These are phyloP conservation scores for Cynopterus brachyotis DNA, from an alignment of 2,113 vertebrate species.

Conservation along the genomic window DNA sequence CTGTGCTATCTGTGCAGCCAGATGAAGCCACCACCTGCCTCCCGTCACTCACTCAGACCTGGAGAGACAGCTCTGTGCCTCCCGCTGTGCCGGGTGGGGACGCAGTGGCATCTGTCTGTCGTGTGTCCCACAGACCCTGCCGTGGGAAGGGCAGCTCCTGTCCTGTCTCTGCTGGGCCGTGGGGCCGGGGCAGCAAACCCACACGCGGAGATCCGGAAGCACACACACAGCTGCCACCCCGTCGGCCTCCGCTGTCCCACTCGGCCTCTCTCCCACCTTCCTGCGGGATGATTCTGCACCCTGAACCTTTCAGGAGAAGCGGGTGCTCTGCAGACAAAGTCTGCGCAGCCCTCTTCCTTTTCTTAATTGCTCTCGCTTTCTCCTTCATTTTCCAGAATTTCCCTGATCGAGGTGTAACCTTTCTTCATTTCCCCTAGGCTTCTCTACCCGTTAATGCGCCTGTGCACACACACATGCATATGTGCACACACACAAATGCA, in stretches of 20 bases:
- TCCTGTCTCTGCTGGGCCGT: fast-evolving
- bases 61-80: background rate
- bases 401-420: background rate
- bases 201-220: background rate
- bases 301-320: background rate
- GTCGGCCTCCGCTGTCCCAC: background rate
- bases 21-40: background rate
- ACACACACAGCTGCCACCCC: background rate
- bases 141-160: fast-evolving
- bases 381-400: background rate
- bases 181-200: background rate
- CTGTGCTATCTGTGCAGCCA: background rate
- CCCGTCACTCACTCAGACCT: background rate
- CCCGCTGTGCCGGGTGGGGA: too few relatives aligned
- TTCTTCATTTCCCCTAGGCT: background rate
- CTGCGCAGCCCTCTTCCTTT: background rate
- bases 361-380: background rate
- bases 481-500: background rate
- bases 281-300: background rate
- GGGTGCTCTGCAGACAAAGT: background rate
- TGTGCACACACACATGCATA: background rate
- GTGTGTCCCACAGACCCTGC: background rate
- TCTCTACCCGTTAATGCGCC: background rate
- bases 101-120: background rate
- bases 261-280: background rate